Evolutionary conservation across 2,797 vertebrate species (phyloP).

Genomic region (Margarornis squamiger): DNA sequence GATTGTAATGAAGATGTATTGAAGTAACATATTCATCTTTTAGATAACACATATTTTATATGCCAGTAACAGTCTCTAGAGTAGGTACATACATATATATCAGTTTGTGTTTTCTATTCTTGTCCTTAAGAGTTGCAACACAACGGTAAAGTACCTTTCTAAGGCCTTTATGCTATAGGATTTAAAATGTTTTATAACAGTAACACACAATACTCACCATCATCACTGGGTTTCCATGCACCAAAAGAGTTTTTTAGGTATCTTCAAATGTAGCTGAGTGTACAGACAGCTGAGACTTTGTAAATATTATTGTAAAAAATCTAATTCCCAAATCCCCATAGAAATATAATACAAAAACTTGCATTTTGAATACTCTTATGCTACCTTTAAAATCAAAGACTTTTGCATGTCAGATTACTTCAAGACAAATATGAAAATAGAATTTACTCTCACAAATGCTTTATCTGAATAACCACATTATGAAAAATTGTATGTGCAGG

Average conservation of each 20-base stretch:
- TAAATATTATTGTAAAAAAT: neutral
- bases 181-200: neutral
- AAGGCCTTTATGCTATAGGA: neutral
- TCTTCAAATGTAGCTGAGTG: neutral
- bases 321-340: neutral
- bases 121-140: neutral
- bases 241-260: neutral
- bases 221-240: neutral
- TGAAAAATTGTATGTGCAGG: neutral
- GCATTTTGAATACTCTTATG: neutral
- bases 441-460: neutral
- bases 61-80: neutral
- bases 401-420: neutral
- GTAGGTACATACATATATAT: neutral
- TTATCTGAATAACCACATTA: neutral
- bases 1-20: neutral
- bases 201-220: neutral
- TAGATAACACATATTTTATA: neutral
- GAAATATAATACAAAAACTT: neutral
- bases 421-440: neutral
- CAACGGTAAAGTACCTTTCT: neutral
- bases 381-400: neutral
- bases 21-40: neutral
- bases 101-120: neutral
- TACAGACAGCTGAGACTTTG: neutral